Evolutionary conservation across 1,140 invertebrate genomes (phyloP), one percentile per base, ranked within the genome.

Genomic region (Drosophila rufa): DNA sequence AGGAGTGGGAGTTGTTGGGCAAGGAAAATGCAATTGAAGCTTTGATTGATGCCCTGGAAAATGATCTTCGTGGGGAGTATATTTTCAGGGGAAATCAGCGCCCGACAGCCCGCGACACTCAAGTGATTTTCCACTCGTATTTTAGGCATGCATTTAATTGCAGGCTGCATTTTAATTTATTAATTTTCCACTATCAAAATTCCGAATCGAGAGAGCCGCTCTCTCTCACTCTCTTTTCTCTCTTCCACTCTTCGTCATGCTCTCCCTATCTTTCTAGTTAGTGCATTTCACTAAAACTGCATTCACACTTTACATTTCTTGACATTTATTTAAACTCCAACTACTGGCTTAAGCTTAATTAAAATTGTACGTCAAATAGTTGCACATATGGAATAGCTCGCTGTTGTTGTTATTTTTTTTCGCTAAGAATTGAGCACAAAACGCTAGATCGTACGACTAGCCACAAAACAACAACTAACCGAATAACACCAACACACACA

Each of bases 361-460:
- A 73, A 22, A 40, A 45, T 73, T 60, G 48, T 43, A 60, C 50
- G 56, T 51, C 76, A 65, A 84, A 80, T 81, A 55, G 74, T 55
- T 87, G 85, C 85, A 84, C 84, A 90, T 90, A 87, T 90, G 85
- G 69, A 77, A 78, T 42, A 30, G 45, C 48, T 69, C 46, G 61
- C 60, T 64, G 59, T 66, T 64, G 51, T 58, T 36, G 53, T 40
- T 56, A 3, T 71, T 59, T 56, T 59, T 62, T 71, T 56, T 53
- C 48, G 38, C 42, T 56, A 40, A 66, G 60, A 87, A 87, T 87
- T 75, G 64, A 80, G 83, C 82, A 78, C 77, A 80, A 53, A 53
- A 53, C 68, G 64, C 76, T 89, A 89, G 85, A 89, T 90, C 81
- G 80, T 69, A 62, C 85, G 84, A 87, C 77, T 78, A 80, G 71